A percentile compares a stretch with the other conserved stretches of the same genome.
Conservation (phyloP, 2,888 invertebrate genomes). For the Drosophila mulleri region DNA sequence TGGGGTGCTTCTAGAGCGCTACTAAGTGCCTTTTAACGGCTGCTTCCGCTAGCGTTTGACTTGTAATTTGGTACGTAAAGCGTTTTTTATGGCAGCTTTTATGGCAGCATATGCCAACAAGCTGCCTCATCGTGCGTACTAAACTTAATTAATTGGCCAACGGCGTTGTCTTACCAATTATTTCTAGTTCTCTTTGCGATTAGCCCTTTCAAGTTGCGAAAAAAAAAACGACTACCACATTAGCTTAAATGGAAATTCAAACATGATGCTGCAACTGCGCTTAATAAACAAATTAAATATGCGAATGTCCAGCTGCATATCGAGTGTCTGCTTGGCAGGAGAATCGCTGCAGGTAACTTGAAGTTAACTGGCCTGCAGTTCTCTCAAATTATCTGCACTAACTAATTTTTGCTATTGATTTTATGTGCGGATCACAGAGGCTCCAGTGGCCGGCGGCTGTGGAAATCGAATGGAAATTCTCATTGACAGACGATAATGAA, state of each 20-base stretch:
- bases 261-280: background rate
- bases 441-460: background rate
- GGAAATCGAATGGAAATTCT: background rate
- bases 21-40: conserved; percentile 68
- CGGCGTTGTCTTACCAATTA: conserved; percentile 62
- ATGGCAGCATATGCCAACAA: conserved; percentile 67
- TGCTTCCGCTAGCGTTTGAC: conserved; percentile 52
- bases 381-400: background rate
- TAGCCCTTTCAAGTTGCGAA: background rate
- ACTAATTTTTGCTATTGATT: background rate
- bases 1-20: conserved; percentile 46
- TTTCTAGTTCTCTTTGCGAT: conserved; percentile 37
- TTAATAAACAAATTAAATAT: background rate
- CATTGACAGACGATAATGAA: background rate
- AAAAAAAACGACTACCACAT: background rate
- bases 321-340: too few species aligned
- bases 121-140: conserved; percentile 54
- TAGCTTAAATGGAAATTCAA: background rate
- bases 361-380: background rate
- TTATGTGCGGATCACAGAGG: background rate
- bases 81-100: conserved; percentile 61
- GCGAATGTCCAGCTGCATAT: background rate
- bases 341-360: too few species aligned
- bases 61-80: conserved; percentile 58
- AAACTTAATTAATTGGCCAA: conserved; percentile 76